Conservation (phyloP, 2,113 vertebrate species). For the Cyphomyrus plagiostoma region DNA sequence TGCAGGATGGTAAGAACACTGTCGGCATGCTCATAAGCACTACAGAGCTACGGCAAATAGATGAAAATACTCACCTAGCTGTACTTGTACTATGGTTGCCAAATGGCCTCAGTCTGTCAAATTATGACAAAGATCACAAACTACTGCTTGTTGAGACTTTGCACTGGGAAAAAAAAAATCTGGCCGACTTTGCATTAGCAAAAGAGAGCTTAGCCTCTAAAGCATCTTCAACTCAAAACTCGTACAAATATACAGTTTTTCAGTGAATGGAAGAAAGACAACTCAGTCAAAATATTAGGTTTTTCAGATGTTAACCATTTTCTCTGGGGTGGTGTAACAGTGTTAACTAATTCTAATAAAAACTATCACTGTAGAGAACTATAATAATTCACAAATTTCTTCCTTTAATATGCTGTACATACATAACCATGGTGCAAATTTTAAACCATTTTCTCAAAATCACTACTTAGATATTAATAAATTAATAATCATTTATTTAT, state of each 20-base stretch:
- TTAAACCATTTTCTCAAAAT: background rate
- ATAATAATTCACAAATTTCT: background rate
- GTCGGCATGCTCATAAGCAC: background rate
- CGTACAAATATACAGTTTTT: background rate
- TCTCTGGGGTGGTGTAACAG: background rate
- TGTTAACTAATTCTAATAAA: background rate
- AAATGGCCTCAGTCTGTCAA: background rate
- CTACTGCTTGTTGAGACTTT: background rate
- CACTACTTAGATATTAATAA: background rate
- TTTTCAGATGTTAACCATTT: background rate
- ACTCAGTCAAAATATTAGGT: background rate
- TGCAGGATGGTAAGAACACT: background rate
- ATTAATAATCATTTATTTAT: background rate
- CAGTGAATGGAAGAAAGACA: background rate
- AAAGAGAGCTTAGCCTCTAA: background rate
- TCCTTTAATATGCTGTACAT: background rate
- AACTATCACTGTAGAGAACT: background rate
- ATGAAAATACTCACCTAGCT: background rate
- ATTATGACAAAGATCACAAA: background rate
- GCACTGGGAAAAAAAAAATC: background rate
- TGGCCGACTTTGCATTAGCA: background rate
- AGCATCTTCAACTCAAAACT: background rate
- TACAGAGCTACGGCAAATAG: background rate
- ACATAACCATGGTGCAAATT: background rate
- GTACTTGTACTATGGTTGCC: background rate